These are phyloP conservation scores for Trematocara variabile DNA, from an alignment of 2,113 vertebrate genomes.

Conservation along the genomic window DNA sequence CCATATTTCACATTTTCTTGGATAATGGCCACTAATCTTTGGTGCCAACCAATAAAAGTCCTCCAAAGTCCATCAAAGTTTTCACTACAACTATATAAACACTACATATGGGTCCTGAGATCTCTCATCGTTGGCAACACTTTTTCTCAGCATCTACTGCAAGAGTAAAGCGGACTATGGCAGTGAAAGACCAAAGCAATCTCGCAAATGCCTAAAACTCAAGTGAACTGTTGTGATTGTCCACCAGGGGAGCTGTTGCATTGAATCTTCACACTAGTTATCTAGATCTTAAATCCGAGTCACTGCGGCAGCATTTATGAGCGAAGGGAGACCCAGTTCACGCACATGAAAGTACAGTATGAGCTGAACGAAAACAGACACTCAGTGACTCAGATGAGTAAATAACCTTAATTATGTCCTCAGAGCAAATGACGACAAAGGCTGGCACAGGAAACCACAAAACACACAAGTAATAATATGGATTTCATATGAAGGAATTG, in stretches of 20 bases:
- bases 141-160: background rate
- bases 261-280: conserved; percentile 17
- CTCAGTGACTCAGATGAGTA: background rate
- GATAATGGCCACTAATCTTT: background rate
- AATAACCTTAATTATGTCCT: conserved; percentile 20
- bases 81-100: background rate
- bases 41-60: background rate
- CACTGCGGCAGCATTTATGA: background rate
- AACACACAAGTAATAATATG: conserved; percentile 39
- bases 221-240: background rate
- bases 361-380: background rate
- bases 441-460: background rate
- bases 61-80: background rate
- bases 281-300: background rate
- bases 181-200: background rate
- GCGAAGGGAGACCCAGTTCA: background rate
- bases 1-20: background rate
- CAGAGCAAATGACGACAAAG: background rate
- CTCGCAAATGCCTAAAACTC: background rate
- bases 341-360: background rate
- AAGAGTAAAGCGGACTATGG: background rate
- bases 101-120: background rate
- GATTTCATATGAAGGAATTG: conserved; percentile 30
- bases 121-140: background rate
- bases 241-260: background rate